Conservation (phyloP, 2,113 vertebrate genomes). For the Struthio camelus region DNA sequence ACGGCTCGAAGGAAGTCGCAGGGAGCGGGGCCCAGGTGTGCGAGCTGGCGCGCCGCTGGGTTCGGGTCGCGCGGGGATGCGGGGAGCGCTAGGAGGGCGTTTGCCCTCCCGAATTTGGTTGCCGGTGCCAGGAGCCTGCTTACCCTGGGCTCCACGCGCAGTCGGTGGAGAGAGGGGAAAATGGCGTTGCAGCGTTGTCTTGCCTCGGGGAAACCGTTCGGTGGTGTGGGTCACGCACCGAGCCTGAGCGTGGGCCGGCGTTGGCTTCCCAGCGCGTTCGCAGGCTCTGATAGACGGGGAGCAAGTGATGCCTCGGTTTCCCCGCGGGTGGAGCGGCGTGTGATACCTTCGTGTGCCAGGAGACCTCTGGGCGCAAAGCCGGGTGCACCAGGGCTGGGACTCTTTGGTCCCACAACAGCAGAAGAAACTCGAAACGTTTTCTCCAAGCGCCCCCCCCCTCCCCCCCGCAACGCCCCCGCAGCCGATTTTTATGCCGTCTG, state of each 20-base stretch:
- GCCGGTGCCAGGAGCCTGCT: too few relatives aligned
- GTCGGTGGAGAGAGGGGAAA: too few relatives aligned
- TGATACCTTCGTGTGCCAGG: too few relatives aligned
- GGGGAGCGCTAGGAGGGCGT: too few relatives aligned
- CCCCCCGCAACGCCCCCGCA: too few relatives aligned
- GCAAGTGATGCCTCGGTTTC: neutral
- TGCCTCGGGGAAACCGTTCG: neutral
- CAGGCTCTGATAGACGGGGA: too few relatives aligned
- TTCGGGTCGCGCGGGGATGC: too few relatives aligned
- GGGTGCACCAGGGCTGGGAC: neutral
- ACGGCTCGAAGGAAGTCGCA: neutral
- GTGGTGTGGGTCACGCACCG: accelerated
- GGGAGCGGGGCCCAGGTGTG: neutral
- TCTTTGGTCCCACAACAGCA: neutral
- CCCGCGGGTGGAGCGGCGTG: accelerated
- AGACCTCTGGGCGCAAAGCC: too few relatives aligned
- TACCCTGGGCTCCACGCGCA: too few relatives aligned
- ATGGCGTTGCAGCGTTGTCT: neutral
- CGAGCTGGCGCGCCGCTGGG: too few relatives aligned
- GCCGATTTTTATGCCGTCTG: neutral
- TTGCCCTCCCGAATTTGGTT: too few relatives aligned
- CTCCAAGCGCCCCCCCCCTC: neutral
- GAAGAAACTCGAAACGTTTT: neutral
- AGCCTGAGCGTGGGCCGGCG: accelerated
- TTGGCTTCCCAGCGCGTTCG: accelerated